Percentiles rank a stretch among this genome's conserved stretches.
These are phyloP conservation scores for Drosophila picticornis DNA, from an alignment of 2,888 invertebrate genomes.

Conservation along the genomic window DNA sequence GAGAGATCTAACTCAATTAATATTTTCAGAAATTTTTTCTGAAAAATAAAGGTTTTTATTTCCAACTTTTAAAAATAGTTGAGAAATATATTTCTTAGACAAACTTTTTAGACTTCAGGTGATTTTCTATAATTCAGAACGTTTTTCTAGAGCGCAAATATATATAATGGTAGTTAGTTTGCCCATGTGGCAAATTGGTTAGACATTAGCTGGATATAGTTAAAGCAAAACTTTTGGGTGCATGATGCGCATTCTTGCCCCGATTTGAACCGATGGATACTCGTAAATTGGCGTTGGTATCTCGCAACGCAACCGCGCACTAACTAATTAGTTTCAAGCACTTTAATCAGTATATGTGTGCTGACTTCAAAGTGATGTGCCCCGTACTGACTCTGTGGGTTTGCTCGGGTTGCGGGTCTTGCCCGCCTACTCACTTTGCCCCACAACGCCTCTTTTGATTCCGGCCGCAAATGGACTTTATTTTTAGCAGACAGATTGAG, in stretches of 20 bases:
- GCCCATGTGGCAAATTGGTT: not conserved
- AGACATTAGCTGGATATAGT: not conserved
- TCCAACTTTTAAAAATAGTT: not conserved
- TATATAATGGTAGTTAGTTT: not conserved
- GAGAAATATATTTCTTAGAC: not conserved
- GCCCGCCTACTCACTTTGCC: not conserved
- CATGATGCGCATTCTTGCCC: not conserved
- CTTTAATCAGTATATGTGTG: conserved; percentile 22
- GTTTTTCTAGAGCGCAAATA: not conserved
- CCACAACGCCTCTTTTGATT: not conserved
- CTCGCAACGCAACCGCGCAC: conserved; percentile 11
- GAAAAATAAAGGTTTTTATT: not conserved
- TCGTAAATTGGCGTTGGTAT: conserved; percentile 9
- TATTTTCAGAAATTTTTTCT: not conserved
- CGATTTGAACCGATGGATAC: conserved; percentile 7
- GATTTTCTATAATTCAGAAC: not conserved
- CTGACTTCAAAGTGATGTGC: conserved; percentile 36
- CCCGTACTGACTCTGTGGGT: conserved; percentile 1
- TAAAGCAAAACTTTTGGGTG: not conserved
- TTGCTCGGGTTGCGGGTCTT: conserved; percentile 16
- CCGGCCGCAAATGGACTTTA: conserved; percentile 30
- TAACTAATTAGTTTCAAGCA: conserved; percentile 43
- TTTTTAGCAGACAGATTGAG: conserved; percentile 32
- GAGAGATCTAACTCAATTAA: not conserved
- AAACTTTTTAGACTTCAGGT: not conserved